Conservation (phyloP, 2,888 invertebrate species). For the Hipparchia sbordonii region DNA sequence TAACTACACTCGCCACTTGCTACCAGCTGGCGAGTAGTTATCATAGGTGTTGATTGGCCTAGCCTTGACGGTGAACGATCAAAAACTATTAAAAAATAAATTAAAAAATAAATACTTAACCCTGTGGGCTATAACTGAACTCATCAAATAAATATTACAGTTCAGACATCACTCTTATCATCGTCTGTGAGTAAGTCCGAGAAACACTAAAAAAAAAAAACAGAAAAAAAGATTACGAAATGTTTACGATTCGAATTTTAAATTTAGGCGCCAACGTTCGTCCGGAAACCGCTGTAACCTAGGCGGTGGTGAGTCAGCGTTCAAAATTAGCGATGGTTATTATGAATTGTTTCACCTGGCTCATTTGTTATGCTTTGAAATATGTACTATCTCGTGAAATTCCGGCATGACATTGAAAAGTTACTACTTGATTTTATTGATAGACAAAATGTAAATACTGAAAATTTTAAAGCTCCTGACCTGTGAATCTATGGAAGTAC, state of each 20-base stretch:
- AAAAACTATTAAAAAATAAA: too few species aligned
- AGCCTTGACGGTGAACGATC: too few species aligned
- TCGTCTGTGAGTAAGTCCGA: not conserved
- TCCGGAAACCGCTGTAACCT: constrained; percentile 53
- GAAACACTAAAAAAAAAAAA: not conserved
- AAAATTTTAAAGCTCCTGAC: not conserved
- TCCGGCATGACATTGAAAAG: too few species aligned
- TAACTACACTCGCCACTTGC: too few species aligned
- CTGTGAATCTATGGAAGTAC: too few species aligned
- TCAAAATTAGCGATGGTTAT: not conserved
- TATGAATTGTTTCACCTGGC: not conserved
- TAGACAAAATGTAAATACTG: too few species aligned
- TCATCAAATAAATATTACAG: not conserved
- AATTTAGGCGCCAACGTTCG: constrained; percentile 58
- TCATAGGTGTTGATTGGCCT: too few species aligned
- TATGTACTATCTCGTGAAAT: not conserved
- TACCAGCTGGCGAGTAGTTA: too few species aligned
- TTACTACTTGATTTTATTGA: too few species aligned
- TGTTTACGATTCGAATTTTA: constrained; percentile 58
- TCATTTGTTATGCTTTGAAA: not conserved
- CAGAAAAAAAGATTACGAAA: constrained; percentile 30
- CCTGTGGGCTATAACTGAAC: too few species aligned
- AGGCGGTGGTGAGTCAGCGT: constrained; percentile 49
- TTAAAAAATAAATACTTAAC: too few species aligned
- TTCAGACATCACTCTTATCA: not conserved